phyloP scores from a whole-genome alignment of 2,888 invertebrate species.

The Onchidella celtica region DNA sequence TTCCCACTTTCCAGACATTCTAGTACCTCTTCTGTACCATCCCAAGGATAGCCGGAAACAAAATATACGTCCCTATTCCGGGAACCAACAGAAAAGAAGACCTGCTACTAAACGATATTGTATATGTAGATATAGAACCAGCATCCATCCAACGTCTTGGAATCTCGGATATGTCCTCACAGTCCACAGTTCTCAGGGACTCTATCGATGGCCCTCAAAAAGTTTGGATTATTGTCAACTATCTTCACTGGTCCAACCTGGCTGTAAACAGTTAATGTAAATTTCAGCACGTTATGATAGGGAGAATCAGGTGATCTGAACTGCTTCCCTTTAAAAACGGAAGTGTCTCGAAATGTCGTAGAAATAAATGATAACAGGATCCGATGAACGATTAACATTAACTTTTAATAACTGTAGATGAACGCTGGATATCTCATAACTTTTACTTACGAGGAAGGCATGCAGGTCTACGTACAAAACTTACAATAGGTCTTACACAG shows the following conservation, averaged over 20 bases:
- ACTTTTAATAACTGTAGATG: too few relatives aligned
- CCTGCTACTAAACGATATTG: not conserved
- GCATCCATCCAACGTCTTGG: not conserved
- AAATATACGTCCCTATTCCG: not conserved
- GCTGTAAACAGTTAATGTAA: too few relatives aligned
- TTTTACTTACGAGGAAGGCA: too few relatives aligned
- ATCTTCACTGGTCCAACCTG: slow-evolving; percentile 3
- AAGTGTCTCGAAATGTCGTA: too few relatives aligned
- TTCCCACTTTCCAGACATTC: not conserved
- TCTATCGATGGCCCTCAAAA: not conserved
- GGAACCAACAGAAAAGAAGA: not conserved
- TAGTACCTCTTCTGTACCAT: not conserved
- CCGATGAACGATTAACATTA: too few relatives aligned
- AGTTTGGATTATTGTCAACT: not conserved
- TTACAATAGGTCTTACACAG: too few relatives aligned
- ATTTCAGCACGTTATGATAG: too few relatives aligned
- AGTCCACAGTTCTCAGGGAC: not conserved
- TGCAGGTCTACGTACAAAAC: too few relatives aligned
- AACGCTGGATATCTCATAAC: too few relatives aligned
- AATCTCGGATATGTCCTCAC: not conserved
- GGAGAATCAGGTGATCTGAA: too few relatives aligned
- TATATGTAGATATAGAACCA: not conserved
- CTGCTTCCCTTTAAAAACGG: too few relatives aligned
- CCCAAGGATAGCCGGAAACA: not conserved
- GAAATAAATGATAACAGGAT: too few relatives aligned